Base-by-base conservation (phyloP, 2,888 invertebrate genomes). In the Monochamus alternatus region DNA sequence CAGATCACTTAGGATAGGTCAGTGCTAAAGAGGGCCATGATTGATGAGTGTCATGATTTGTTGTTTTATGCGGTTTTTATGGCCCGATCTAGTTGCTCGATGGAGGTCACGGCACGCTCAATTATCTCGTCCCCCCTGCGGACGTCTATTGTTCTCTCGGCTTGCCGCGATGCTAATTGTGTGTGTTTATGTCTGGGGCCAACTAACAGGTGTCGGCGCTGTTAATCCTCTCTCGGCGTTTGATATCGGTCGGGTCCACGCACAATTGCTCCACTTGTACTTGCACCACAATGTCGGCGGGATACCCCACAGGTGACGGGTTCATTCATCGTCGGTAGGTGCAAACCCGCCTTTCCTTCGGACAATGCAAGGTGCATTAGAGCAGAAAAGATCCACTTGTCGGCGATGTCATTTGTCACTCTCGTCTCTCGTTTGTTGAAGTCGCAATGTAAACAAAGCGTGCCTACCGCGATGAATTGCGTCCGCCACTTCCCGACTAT, bases 51-150 rank as follows among this genome's bases (percentile, higher is more conserved):
- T 83, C 86, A 85, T 85, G 86, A 85, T 87, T 86, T 86, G 86
- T 86, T 84, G 85, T 85, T 87, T 86, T 86, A 86, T 85, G 87
- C 83, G 84, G 85, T 86, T 87, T 87, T 87, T 85, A 85, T 84
- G 83, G 83, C 79, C 80, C 82, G 84, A 83, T 86, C 85, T 84
- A 84, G 84, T 85, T 83, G 81, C 82, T 79, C 74, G 78, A 79
- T 81, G 75, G 78, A 81, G 83, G 82, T 83, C 83, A 82, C 78
- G 81, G 83, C 77, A 80, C 73, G 72, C 80, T 76, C 78, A 80
- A 80, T 80, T 78, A 75, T 78, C 75, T 76, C 73, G 74, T 77
- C 74, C 75, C 77, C 81, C 74, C 71, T 66, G 69, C 75, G 76
- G 71, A 77, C 72, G 66, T 66, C 79, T 74, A 79, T 81, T 80